These are phyloP conservation scores for Drosophila falleni DNA, from an alignment of 2,888 invertebrate genomes.

Conservation along the genomic window DNA sequence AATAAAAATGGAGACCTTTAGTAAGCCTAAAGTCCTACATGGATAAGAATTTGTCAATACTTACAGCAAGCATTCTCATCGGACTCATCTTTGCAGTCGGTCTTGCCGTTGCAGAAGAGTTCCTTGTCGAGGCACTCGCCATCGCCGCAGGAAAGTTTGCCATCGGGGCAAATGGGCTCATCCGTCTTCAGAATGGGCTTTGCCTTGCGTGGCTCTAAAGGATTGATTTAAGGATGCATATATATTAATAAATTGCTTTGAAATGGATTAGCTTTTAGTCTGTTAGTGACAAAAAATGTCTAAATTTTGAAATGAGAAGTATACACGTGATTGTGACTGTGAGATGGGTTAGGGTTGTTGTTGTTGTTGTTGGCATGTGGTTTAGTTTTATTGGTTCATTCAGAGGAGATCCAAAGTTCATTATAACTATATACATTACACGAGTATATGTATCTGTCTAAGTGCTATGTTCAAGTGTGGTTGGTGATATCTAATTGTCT, in stretches of 20 bases:
- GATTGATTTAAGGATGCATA: background rate
- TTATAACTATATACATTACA: constrained; percentile 47
- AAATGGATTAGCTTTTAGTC: background rate
- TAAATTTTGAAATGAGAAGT: constrained; percentile 76
- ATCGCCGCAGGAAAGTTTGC: constrained; percentile 95
- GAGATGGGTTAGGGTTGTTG: constrained; percentile 37
- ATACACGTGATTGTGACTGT: constrained; percentile 37
- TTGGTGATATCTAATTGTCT: constrained; percentile 44
- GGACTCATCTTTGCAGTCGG: constrained; percentile 97
- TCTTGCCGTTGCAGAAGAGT: constrained; percentile 96
- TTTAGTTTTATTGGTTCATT: constrained; percentile 23
- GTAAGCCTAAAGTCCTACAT: background rate
- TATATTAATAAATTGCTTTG: constrained; percentile 9
- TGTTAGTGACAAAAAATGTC: constrained; percentile 73
- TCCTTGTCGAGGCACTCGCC: constrained; percentile 96
- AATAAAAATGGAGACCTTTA: background rate
- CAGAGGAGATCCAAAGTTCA: constrained; percentile 48
- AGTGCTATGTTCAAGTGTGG: constrained; percentile 63
- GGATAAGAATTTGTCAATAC: constrained; percentile 84
- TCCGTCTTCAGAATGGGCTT: constrained; percentile 96
- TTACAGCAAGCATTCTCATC: constrained; percentile 98
- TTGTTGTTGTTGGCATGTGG: constrained; percentile 26
- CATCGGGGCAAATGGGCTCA: constrained; percentile 96
- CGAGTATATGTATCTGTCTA: constrained; percentile 43
- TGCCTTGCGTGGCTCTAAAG: constrained; percentile 94